Percentiles rank a stretch among this genome's conserved stretches.
phyloP scores from a whole-genome alignment of 2,888 invertebrate species.

The Pterobdella sp. region DNA sequence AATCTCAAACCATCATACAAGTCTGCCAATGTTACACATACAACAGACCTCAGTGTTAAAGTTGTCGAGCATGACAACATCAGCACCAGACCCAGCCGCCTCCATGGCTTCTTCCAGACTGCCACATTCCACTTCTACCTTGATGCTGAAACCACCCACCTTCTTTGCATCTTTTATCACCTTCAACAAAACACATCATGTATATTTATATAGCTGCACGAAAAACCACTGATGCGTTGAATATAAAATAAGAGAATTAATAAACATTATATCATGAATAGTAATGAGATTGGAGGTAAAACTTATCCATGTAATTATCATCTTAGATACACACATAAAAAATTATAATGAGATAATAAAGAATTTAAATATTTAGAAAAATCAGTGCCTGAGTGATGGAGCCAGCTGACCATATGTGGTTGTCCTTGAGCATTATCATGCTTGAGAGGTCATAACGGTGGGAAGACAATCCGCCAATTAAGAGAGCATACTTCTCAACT shows the following conservation, averaged over 20 bases:
- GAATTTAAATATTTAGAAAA: no score
- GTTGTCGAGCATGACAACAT: constrained; percentile 53
- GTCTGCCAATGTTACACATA: not conserved
- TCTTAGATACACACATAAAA: no score
- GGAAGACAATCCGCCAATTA: constrained; percentile 50
- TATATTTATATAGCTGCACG: no score
- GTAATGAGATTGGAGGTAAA: no score
- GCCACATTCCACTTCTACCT: constrained; percentile 53
- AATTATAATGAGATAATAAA: no score
- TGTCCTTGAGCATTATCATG: constrained; percentile 54
- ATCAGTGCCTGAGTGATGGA: constrained; percentile 47
- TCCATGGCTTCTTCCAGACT: constrained; percentile 49
- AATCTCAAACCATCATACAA: not conserved
- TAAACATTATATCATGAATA: no score
- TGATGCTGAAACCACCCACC: constrained; percentile 47
- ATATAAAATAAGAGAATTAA: no score
- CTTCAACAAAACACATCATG: constrained; percentile 42
- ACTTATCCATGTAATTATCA: no score
- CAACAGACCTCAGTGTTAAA: constrained; percentile 43
- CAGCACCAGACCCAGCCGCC: constrained; percentile 50
- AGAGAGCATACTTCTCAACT: constrained; percentile 53
- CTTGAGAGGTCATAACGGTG: constrained; percentile 52
- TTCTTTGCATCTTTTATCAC: constrained; percentile 48
- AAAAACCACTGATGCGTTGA: no score
- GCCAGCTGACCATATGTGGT: constrained; percentile 52